These are phyloP conservation scores for Pheosia gnoma DNA, from an alignment of 2,888 invertebrate genomes.

Conservation along the genomic window DNA sequence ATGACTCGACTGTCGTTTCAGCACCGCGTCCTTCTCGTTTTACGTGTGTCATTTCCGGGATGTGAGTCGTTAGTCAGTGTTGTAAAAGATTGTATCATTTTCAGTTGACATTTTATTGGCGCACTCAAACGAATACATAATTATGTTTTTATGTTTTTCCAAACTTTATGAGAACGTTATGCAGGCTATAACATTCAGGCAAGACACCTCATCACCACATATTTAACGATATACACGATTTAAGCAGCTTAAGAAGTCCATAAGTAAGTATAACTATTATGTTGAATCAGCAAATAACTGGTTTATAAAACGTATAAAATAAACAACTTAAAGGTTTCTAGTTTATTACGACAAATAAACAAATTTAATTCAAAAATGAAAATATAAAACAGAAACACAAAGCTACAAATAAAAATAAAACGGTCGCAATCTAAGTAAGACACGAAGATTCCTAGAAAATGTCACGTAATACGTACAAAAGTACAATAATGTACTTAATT, in stretches of 20 bases:
- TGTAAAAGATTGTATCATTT: too few relatives aligned
- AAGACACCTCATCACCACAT: too few relatives aligned
- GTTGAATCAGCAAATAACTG: neutral
- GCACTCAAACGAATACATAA: too few relatives aligned
- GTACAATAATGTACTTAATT: conserved; percentile 5
- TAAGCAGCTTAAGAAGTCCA: too few relatives aligned
- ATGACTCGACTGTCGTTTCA: conserved; percentile 26
- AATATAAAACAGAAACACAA: neutral
- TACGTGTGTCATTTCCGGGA: neutral
- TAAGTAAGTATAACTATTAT: neutral
- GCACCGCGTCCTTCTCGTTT: conserved; percentile 5
- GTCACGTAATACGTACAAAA: neutral
- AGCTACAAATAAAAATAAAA: neutral
- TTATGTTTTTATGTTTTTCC: too few relatives aligned
- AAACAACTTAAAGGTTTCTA: neutral
- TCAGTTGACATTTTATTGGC: too few relatives aligned
- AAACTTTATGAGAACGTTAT: too few relatives aligned
- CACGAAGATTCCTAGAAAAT: neutral
- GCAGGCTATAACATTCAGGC: too few relatives aligned
- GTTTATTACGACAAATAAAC: neutral
- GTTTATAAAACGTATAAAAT: neutral
- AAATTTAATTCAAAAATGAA: neutral
- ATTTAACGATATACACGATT: neutral
- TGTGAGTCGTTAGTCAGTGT: too few relatives aligned
- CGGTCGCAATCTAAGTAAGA: neutral